A percentile compares a stretch with the other conserved stretches of the same genome.
Conservation (phyloP, 1,140 invertebrate species). For the Xylocopa sonorina region DNA sequence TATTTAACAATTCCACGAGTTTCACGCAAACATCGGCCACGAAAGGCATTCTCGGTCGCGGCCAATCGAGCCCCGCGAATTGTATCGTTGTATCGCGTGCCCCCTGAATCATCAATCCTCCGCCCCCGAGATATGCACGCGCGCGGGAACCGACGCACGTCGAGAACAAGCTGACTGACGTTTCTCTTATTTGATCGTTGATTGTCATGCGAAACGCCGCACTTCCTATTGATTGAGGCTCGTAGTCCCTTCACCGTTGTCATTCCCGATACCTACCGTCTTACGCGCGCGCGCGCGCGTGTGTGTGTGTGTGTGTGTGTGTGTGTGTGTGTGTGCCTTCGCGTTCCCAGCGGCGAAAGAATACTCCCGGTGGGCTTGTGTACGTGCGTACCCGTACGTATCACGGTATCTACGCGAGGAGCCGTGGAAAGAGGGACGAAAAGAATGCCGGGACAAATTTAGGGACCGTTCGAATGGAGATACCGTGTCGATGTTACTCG, state of each 20-base stretch:
- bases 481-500: constrained; percentile 71
- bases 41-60: background rate
- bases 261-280: constrained; percentile 11
- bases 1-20: constrained; percentile 5
- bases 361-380: constrained; percentile 40
- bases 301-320: constrained; percentile 20
- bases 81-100: constrained; percentile 39
- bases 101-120: constrained; percentile 17
- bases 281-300: constrained; percentile 59
- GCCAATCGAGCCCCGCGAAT: constrained; percentile 1
- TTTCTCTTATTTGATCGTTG: constrained; percentile 73
- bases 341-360: constrained; percentile 31
- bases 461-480: constrained; percentile 73
- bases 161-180: constrained; percentile 54
- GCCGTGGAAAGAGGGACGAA: constrained; percentile 27
- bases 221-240: constrained; percentile 74
- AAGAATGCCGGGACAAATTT: constrained; percentile 71
- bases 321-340: constrained; percentile 54
- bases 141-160: background rate
- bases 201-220: constrained; percentile 76
- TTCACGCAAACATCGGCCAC: background rate
- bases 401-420: constrained; percentile 30
- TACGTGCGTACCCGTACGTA: constrained; percentile 21
- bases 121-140: background rate
- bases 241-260: constrained; percentile 28